phyloP scores from a whole-genome alignment of 2,888 invertebrate genomes.

The Coenonympha glycerion region DNA sequence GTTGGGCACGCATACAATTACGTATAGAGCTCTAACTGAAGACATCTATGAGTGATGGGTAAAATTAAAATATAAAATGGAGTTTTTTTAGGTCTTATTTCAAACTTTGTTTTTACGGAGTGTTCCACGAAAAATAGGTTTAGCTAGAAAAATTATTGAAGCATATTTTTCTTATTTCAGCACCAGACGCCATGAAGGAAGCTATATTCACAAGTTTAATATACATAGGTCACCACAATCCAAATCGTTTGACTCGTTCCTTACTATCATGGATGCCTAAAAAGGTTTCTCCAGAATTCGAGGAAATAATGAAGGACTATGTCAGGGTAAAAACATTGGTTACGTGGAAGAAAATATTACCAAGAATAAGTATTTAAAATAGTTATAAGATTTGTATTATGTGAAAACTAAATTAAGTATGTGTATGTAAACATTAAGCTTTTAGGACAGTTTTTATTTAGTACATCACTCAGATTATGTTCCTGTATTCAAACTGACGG shows the following conservation, averaged over 20 bases:
- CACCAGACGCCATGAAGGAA: constrained; percentile 48
- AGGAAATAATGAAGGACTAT: constrained; percentile 42
- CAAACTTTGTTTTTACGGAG: too few species aligned
- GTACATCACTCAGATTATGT: background rate
- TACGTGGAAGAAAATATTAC: constrained; percentile 47
- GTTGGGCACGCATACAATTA: too few species aligned
- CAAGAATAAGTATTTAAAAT: constrained; percentile 27
- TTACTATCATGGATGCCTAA: constrained; percentile 50
- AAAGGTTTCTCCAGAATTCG: constrained; percentile 44
- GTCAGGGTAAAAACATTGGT: constrained; percentile 47
- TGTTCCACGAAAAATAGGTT: too few species aligned
- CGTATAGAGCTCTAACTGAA: too few species aligned
- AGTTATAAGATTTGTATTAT: background rate
- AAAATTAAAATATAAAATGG: too few species aligned
- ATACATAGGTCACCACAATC: constrained; percentile 50
- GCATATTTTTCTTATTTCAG: constrained; percentile 41
- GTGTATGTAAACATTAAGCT: background rate
- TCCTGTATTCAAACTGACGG: constrained; percentile 2
- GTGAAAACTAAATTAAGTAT: background rate
- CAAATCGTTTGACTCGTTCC: constrained; percentile 39
- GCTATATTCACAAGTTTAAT: constrained; percentile 56
- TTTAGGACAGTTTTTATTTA: too few species aligned
- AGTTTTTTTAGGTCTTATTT: too few species aligned
- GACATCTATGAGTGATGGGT: too few species aligned
- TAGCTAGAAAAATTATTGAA: too few species aligned